Conservation (phyloP, 2,113 vertebrate genomes). For the Anolis sagrei region DNA sequence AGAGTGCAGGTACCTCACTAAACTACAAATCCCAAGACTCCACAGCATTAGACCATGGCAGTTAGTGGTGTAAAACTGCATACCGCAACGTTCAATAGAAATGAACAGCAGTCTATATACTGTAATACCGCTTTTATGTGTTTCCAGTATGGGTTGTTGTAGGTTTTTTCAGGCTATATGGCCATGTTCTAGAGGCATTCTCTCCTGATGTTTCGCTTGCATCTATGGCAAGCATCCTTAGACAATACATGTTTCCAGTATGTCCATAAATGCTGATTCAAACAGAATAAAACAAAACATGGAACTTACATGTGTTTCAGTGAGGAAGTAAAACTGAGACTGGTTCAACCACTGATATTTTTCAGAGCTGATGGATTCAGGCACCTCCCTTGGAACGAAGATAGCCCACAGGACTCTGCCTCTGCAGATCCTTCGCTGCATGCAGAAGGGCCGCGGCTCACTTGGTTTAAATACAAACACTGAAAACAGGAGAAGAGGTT, state of each 20-base stretch:
- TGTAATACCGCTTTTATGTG: too few species aligned
- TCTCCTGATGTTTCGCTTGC: too few species aligned
- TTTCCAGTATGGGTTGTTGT: not conserved
- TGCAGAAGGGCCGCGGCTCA: slow-evolving; percentile 86
- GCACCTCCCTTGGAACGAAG: slow-evolving; percentile 87
- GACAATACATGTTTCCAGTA: too few species aligned
- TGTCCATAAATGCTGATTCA: not conserved
- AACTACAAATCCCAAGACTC: too few species aligned
- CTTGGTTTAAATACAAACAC: slow-evolving; percentile 95
- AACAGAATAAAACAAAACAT: not conserved
- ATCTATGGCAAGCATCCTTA: too few species aligned
- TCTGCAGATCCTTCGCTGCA: slow-evolving; percentile 85
- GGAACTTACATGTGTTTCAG: slow-evolving; percentile 82
- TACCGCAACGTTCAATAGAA: too few species aligned
- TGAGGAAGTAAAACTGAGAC: slow-evolving; percentile 91
- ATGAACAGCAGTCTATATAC: too few species aligned
- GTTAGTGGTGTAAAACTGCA: too few species aligned
- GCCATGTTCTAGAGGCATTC: too few species aligned
- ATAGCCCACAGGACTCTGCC: slow-evolving; percentile 84
- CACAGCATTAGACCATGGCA: too few species aligned
- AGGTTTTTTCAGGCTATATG: too few species aligned
- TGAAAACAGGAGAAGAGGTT: slow-evolving; percentile 66
- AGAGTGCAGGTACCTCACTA: too few species aligned
- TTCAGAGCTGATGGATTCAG: slow-evolving; percentile 80
- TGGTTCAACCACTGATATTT: slow-evolving; percentile 88